phyloP scores from a whole-genome alignment of 2,797 vertebrate genomes.

The Falco novaeseelandiae region DNA sequence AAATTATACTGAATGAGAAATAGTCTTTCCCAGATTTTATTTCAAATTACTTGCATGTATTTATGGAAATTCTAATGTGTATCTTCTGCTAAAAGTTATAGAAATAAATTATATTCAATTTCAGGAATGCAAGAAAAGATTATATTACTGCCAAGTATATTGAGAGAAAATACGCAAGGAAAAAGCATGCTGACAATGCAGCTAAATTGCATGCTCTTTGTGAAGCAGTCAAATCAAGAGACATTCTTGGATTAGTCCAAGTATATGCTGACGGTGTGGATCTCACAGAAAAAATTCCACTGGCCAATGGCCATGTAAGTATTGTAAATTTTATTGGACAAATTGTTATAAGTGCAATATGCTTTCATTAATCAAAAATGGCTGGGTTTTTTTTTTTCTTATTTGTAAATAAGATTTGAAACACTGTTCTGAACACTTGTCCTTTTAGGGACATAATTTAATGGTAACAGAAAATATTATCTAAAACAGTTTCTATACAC shows the following conservation, averaged over 20 bases:
- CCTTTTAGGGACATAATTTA: background rate
- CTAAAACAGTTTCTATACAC: background rate
- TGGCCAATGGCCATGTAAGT: constrained; percentile 96
- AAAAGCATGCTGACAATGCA: constrained; percentile 80
- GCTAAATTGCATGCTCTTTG: constrained; percentile 90
- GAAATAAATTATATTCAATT: background rate
- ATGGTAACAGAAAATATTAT: background rate
- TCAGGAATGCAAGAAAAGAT: constrained; percentile 96
- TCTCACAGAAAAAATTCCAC: constrained; percentile 94
- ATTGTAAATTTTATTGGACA: background rate
- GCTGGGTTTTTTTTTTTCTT: background rate
- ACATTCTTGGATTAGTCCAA: constrained; percentile 93
- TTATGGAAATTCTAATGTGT: background rate
- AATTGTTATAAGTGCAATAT: background rate
- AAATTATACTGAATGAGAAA: background rate
- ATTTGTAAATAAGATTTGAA: background rate
- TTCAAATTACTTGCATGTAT: background rate
- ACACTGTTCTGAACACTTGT: background rate
- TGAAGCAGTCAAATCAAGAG: constrained; percentile 92
- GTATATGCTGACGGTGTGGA: constrained; percentile 94
- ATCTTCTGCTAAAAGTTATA: background rate
- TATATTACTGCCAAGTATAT: constrained; percentile 98
- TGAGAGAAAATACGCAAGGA: constrained; percentile 90
- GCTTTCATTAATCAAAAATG: background rate
- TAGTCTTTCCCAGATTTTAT: background rate